These are phyloP conservation scores for Pseudomugil gertrudae DNA, from an alignment of 2,797 vertebrate genomes.

Conservation along the genomic window DNA sequence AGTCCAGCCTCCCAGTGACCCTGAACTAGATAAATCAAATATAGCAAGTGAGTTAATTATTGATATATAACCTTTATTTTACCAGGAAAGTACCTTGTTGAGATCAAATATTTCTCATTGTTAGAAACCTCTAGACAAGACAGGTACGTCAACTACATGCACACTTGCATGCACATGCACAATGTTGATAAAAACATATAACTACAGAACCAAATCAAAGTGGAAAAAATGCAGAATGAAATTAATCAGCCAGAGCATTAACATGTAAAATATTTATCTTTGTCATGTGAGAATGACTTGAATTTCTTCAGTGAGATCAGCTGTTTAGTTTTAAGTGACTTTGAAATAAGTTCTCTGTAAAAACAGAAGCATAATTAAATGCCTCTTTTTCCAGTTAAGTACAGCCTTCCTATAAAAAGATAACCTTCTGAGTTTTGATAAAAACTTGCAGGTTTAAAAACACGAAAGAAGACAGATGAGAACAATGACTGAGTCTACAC, in stretches of 20 bases:
- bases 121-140: neutral
- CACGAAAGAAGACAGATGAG: too few species aligned
- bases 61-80: too few species aligned
- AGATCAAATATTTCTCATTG: too few species aligned
- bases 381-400: too few species aligned
- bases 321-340: neutral
- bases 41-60: too few species aligned
- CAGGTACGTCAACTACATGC: neutral
- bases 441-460: neutral
- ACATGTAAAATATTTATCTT: neutral
- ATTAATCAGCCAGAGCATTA: neutral
- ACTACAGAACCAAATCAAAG: neutral
- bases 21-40: too few species aligned
- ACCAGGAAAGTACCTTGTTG: too few species aligned
- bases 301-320: slow-evolving; percentile 2
- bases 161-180: neutral
- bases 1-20: too few species aligned
- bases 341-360: neutral
- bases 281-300: neutral
- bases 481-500: neutral
- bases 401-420: neutral
- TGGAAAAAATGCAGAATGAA: neutral
- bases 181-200: neutral
- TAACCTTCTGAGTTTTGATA: neutral
- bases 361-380: neutral